A percentile compares a stretch with the other conserved stretches of the same genome.
phyloP scores from a whole-genome alignment of 1,140 invertebrate species.

The Anoplolepis gracilipes region DNA sequence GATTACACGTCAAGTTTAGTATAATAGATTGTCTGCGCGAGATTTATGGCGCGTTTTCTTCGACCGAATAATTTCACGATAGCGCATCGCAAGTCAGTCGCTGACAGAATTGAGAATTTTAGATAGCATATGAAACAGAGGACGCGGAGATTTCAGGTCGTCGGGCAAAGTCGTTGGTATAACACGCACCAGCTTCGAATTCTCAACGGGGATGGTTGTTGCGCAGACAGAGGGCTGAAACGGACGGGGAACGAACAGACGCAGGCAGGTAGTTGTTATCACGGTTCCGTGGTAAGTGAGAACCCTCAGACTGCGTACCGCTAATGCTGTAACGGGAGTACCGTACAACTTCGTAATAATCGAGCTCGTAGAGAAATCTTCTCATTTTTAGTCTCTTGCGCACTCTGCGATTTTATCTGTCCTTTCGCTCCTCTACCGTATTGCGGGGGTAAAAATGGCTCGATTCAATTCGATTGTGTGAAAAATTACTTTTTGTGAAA shows the following conservation, averaged over 20 bases:
- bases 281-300: slow-evolving; percentile 81
- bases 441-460: not conserved
- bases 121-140: not conserved
- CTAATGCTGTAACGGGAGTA: slow-evolving; percentile 64
- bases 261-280: slow-evolving; percentile 77
- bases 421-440: not conserved
- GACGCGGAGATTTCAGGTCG: not conserved
- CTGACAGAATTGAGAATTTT: not conserved
- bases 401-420: not conserved
- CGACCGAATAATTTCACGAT: slow-evolving; percentile 50
- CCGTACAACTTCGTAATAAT: slow-evolving; percentile 78
- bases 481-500: not conserved
- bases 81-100: slow-evolving; percentile 30
- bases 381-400: slow-evolving; percentile 25
- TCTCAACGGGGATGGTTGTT: not conserved
- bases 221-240: slow-evolving; percentile 29
- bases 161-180: slow-evolving; percentile 8
- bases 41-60: not conserved
- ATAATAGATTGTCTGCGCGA: not conserved
- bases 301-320: slow-evolving; percentile 76
- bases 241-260: slow-evolving; percentile 51
- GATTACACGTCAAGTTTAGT: not conserved
- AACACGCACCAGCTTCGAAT: not conserved
- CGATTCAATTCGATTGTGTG: not conserved
- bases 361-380: slow-evolving; percentile 69